Conservation (phyloP, 2,888 invertebrate species). For the Acleris laterana region DNA sequence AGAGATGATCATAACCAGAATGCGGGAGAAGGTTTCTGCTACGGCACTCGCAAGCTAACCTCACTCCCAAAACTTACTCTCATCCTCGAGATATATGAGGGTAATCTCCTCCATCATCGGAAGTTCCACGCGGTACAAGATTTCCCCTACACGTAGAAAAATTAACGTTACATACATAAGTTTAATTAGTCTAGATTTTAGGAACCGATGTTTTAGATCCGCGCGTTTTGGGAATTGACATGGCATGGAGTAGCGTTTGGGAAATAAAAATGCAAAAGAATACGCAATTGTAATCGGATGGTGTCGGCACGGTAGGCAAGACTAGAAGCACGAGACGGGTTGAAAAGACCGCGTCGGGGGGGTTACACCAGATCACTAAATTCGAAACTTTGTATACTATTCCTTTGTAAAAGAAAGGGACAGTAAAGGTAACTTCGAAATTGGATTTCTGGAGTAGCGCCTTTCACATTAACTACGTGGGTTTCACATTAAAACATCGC, state of each 20-base stretch:
- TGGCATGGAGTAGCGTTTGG: slow-evolving; percentile 66
- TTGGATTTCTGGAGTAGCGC: too few relatives aligned
- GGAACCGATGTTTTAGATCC: slow-evolving; percentile 11
- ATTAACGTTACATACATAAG: slow-evolving; percentile 79
- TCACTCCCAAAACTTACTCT: slow-evolving; percentile 87
- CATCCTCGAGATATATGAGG: slow-evolving; percentile 96
- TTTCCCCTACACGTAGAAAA: slow-evolving; percentile 89
- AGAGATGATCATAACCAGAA: slow-evolving; percentile 85
- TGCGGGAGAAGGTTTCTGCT: slow-evolving; percentile 85
- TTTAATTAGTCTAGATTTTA: slow-evolving; percentile 53
- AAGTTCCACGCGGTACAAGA: slow-evolving; percentile 96
- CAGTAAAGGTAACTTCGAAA: too few relatives aligned
- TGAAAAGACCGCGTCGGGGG: slow-evolving; percentile 51
- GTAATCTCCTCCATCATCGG: slow-evolving; percentile 97
- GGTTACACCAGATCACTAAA: too few relatives aligned
- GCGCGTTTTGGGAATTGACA: slow-evolving; percentile 40
- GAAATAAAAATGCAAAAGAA: slow-evolving; percentile 69
- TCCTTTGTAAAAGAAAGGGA: too few relatives aligned
- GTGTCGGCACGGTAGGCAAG: slow-evolving; percentile 65
- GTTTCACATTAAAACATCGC: slow-evolving; percentile 53
- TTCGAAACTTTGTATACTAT: too few relatives aligned
- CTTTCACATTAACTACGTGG: slow-evolving; percentile 65
- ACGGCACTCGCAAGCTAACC: slow-evolving; percentile 88
- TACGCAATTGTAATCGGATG: slow-evolving; percentile 38
- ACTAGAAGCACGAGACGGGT: slow-evolving; percentile 82